Percentiles rank a stretch among this genome's conserved stretches.
Conservation (phyloP, 2,888 invertebrate genomes). For the Xanthia icteritia region DNA sequence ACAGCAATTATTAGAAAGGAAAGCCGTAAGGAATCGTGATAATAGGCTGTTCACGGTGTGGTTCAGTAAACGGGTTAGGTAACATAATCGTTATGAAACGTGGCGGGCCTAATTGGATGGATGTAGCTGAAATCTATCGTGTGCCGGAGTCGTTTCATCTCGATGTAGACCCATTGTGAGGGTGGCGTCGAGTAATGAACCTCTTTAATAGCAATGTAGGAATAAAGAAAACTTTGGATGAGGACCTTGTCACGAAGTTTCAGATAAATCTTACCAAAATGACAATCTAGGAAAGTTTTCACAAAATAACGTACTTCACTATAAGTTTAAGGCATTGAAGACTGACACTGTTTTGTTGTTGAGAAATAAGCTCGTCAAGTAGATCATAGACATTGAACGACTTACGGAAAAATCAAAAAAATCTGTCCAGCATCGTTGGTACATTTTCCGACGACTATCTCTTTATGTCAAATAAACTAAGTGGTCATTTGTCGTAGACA, state of each 20-base stretch:
- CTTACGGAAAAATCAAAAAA: no score
- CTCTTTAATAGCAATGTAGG: background rate
- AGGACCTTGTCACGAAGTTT: background rate
- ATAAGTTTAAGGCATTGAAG: background rate
- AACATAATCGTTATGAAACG: constrained; percentile 13
- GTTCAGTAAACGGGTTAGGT: constrained; percentile 9
- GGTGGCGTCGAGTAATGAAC: background rate
- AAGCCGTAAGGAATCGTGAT: constrained; percentile 1
- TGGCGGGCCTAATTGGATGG: constrained; percentile 28
- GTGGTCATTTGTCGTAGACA: background rate
- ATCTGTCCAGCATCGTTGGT: background rate
- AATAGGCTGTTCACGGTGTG: constrained; percentile 22
- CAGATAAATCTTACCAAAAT: background rate
- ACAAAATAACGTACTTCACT: background rate
- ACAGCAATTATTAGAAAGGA: background rate
- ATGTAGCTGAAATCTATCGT: constrained; percentile 35
- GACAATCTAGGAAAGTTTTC: background rate
- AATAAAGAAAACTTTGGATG: background rate
- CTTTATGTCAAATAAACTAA: background rate
- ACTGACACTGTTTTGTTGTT: background rate
- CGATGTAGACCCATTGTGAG: background rate
- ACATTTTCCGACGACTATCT: background rate
- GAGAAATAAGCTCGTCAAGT: background rate
- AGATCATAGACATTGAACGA: background rate
- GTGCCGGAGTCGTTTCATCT: constrained; percentile 13